These are phyloP conservation scores for Microtus oregoni DNA, from an alignment of 2,113 vertebrate genomes.

Conservation along the genomic window DNA sequence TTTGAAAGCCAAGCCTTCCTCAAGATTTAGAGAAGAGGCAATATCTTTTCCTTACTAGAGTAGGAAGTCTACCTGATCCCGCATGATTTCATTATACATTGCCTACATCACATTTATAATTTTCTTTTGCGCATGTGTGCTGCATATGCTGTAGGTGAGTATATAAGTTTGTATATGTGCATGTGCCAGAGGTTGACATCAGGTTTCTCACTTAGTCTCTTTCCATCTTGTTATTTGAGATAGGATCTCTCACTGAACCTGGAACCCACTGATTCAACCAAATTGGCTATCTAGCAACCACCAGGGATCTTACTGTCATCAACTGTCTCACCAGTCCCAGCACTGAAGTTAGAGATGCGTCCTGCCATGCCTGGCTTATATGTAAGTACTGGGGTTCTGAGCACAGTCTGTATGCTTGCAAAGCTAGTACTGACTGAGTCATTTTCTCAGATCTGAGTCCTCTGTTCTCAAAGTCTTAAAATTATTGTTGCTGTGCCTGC, in stretches of 20 bases:
- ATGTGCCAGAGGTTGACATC: background rate
- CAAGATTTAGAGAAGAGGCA: background rate
- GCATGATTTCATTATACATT: background rate
- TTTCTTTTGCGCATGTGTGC: background rate
- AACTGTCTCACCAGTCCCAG: no score
- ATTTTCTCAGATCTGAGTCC: background rate
- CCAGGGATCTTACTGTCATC: background rate
- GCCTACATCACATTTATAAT: background rate
- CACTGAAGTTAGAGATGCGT: background rate
- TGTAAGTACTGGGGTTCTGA: background rate
- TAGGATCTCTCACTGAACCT: background rate
- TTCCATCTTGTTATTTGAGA: background rate
- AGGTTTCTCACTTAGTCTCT: background rate
- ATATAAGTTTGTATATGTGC: no score
- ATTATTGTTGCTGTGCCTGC: background rate
- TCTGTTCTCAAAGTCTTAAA: slow-evolving; percentile 3
- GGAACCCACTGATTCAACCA: no score
- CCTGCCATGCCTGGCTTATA: background rate
- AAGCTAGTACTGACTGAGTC: background rate
- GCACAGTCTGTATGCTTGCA: no score
- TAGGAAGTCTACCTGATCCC: background rate
- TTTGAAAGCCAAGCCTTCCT: background rate
- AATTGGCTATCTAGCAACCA: no score
- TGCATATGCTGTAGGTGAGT: background rate
- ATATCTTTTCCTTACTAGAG: background rate